A percentile compares a stretch with the other conserved stretches of the same genome.
Evolutionary conservation across 64 coral and sea anemone species (phyloP).

Genomic region (Cladopsammia gracilis): DNA sequence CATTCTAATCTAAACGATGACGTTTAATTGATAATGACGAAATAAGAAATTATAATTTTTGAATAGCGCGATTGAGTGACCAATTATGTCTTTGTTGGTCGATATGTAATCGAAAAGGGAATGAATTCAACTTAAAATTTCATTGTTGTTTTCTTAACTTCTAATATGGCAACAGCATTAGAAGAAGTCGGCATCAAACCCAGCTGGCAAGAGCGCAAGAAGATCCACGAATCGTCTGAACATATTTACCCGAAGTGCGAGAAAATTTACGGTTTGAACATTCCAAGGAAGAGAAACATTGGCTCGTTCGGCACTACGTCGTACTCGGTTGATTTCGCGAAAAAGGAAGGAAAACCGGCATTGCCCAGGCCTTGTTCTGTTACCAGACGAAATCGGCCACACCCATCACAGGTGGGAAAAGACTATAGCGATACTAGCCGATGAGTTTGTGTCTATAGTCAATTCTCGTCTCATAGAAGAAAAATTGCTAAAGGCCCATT

Average conservation of each 20-base stretch:
- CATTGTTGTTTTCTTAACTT: too few relatives aligned
- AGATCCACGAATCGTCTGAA: conserved; percentile 55
- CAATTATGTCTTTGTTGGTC: neutral
- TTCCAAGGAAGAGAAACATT: neutral
- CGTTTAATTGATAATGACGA: neutral
- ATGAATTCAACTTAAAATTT: neutral
- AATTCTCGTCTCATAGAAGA: too few relatives aligned
- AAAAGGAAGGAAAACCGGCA: conserved; percentile 44
- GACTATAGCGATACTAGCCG: too few relatives aligned
- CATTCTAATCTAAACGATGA: neutral
- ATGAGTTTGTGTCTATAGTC: too few relatives aligned
- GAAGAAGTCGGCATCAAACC: too few relatives aligned
- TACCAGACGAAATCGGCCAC: conserved; percentile 51
- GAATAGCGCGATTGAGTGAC: neutral
- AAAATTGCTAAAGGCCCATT: too few relatives aligned
- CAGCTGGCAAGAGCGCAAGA: conserved; percentile 56
- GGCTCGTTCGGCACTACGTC: conserved; percentile 46
- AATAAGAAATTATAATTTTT: neutral
- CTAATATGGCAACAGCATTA: neutral
- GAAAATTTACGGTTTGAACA: neutral
- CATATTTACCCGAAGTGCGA: conserved; percentile 41
- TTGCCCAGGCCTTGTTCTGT: conserved; percentile 54
- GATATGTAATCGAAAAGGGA: neutral
- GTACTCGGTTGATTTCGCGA: conserved; percentile 61
- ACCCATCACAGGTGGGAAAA: conserved; percentile 63